phyloP scores from a whole-genome alignment of 2,888 invertebrate genomes.

The Spilosoma lubricipeda region DNA sequence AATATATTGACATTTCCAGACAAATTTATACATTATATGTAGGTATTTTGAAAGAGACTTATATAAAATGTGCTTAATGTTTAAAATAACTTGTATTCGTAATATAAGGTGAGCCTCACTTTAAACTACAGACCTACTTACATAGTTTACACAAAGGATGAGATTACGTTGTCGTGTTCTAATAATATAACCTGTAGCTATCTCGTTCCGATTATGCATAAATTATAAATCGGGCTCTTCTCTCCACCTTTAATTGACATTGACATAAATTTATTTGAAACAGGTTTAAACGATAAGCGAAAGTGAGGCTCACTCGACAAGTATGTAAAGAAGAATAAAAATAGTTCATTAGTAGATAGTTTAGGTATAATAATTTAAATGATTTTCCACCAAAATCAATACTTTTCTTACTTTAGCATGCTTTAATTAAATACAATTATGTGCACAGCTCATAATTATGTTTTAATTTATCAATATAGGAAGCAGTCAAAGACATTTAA shows the following conservation, averaged over 20 bases:
- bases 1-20: conserved; percentile 69
- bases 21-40: conserved; percentile 52
- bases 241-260: conserved; percentile 74
- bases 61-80: conserved; percentile 43
- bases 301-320: conserved; percentile 66
- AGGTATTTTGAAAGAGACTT: conserved; percentile 57
- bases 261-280: conserved; percentile 76
- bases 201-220: conserved; percentile 34
- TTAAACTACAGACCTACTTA: conserved; percentile 20
- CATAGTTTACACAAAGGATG: conserved; percentile 20
- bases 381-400: conserved; percentile 31
- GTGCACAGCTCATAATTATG: neutral
- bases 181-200: conserved; percentile 27
- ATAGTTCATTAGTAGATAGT: conserved; percentile 5
- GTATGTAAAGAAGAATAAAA: conserved; percentile 57
- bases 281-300: conserved; percentile 70
- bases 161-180: conserved; percentile 12
- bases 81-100: neutral
- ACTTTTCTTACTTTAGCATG: conserved; percentile 30
- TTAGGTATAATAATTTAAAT: conserved; percentile 36
- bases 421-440: conserved; percentile 20
- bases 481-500: neutral
- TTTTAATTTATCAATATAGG: neutral
- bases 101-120: conserved; percentile 6
- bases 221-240: conserved; percentile 57